Evolutionary conservation across 2,113 vertebrate species (phyloP).

Genomic region (Paralichthys olivaceus): DNA sequence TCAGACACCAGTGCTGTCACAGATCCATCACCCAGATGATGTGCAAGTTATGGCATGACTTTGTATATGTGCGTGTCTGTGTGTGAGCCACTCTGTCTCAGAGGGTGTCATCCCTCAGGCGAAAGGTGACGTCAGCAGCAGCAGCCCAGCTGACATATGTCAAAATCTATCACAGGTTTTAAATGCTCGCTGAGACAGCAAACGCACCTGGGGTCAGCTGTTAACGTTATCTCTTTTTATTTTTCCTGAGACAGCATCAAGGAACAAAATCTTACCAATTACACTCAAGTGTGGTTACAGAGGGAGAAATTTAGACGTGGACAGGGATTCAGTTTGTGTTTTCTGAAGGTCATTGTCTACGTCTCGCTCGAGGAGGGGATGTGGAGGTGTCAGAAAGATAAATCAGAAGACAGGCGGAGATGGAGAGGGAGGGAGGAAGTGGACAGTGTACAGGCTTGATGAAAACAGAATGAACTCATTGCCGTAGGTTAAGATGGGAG

Average conservation of each 20-base stretch:
- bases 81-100: slow-evolving; percentile 19
- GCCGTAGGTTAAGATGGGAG: slow-evolving; percentile 17
- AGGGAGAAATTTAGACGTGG: neutral
- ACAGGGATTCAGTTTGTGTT: slow-evolving; percentile 3
- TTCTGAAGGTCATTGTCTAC: slow-evolving; percentile 49
- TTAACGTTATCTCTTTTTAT: slow-evolving; percentile 12
- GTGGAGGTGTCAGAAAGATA: slow-evolving; percentile 19
- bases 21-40: slow-evolving; percentile 32
- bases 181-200: slow-evolving; percentile 50
- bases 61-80: slow-evolving; percentile 7
- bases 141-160: slow-evolving; percentile 65
- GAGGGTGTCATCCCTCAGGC: slow-evolving; percentile 59
- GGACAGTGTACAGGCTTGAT: slow-evolving; percentile 54
- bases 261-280: slow-evolving; percentile 32
- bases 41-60: slow-evolving; percentile 30
- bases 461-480: slow-evolving; percentile 34
- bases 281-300: slow-evolving; percentile 28
- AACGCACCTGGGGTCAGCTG: slow-evolving; percentile 29
- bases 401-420: slow-evolving; percentile 24
- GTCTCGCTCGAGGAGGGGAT: slow-evolving; percentile 14
- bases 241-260: slow-evolving; percentile 15
- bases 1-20: slow-evolving; percentile 35
- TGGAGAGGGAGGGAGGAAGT: slow-evolving; percentile 11
- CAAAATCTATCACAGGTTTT: slow-evolving; percentile 54
- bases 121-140: slow-evolving; percentile 55